A percentile compares a stretch with the other conserved stretches of the same genome.
Evolutionary conservation across 2,888 invertebrate species (phyloP).

Genomic region (Leucania comma): DNA sequence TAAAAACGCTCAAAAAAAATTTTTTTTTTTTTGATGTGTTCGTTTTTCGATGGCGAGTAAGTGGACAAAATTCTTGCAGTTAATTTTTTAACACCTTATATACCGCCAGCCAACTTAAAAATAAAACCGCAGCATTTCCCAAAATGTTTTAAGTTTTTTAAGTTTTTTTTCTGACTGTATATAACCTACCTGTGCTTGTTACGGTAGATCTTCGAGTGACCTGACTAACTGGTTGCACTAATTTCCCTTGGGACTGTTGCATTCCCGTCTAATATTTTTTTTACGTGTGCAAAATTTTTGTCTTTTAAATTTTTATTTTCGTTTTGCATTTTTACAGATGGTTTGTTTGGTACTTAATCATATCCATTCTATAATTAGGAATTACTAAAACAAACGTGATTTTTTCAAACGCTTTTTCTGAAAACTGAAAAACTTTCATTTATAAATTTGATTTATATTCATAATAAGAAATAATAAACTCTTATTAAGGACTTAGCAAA

Average conservation of each 20-base stretch:
- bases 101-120: background rate
- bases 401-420: no score
- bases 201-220: constrained; percentile 47
- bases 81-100: no score
- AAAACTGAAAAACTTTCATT: no score
- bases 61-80: no score
- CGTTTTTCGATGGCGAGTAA: no score
- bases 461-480: no score
- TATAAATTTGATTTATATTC: no score
- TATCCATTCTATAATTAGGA: no score
- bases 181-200: constrained; percentile 1
- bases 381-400: no score
- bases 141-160: constrained; percentile 1
- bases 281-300: constrained; percentile 32
- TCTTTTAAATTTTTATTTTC: constrained; percentile 1
- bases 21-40: no score
- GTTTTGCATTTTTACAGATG: background rate
- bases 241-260: constrained; percentile 68
- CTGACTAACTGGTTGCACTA: constrained; percentile 58
- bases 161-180: constrained; percentile 19
- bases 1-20: no score
- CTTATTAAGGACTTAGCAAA: no score
- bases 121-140: background rate
- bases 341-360: background rate
- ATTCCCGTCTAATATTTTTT: constrained; percentile 58